Percentiles rank a stretch among this genome's conserved stretches.
These are phyloP conservation scores for Petroica traversi DNA, from an alignment of 2,113 vertebrate genomes.

Conservation along the genomic window DNA sequence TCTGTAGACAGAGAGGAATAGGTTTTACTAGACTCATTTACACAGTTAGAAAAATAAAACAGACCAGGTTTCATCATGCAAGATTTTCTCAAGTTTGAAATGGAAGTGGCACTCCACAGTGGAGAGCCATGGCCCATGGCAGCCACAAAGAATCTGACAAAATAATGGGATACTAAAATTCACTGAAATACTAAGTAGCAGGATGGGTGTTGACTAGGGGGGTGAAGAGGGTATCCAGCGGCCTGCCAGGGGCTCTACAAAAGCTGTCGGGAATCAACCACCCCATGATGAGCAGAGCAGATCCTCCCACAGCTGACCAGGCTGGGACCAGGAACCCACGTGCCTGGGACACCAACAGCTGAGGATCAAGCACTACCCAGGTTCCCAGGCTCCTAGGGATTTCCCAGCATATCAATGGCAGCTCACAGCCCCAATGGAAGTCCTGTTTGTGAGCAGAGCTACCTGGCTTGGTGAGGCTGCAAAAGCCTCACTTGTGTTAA, in stretches of 20 bases:
- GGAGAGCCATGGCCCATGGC: background rate
- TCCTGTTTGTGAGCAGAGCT: background rate
- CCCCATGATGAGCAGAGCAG: background rate
- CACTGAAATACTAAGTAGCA: background rate
- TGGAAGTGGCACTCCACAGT: background rate
- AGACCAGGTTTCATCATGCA: background rate
- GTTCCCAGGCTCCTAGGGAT: background rate
- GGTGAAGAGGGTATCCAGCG: background rate
- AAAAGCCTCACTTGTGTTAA: background rate
- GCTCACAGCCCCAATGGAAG: background rate
- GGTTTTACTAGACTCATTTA: background rate
- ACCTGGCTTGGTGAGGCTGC: background rate
- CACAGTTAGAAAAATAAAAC: background rate
- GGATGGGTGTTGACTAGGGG: background rate
- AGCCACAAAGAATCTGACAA: background rate
- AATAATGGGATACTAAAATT: background rate
- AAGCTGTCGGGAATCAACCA: background rate
- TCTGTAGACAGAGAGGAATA: background rate
- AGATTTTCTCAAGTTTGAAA: background rate
- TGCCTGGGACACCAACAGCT: background rate
- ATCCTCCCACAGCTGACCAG: background rate
- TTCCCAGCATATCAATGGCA: background rate
- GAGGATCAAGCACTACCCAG: background rate
- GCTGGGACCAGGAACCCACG: rapidly evolving
- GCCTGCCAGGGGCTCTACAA: background rate